These are phyloP conservation scores for Meandrina meandrites DNA, from an alignment of 92 coral and sea anemone genomes.

Conservation along the genomic window DNA sequence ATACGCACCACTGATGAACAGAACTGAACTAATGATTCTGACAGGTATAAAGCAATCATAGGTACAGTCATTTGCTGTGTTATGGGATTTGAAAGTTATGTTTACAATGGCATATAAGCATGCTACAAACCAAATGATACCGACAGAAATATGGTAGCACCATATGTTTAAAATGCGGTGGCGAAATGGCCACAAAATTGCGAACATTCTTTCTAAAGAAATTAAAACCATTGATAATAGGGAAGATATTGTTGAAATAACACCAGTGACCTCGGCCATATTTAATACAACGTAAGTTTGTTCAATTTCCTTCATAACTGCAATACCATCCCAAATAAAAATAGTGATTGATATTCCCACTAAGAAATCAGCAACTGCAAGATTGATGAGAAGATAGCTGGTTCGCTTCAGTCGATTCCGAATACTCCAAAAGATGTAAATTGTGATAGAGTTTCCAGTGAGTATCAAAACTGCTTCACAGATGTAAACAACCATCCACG, in stretches of 20 bases:
- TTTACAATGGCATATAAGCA: background rate
- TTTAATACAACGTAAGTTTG: too few relatives aligned
- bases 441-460: slow-evolving; percentile 17
- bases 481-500: slow-evolving; percentile 28
- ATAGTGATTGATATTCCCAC: slow-evolving; percentile 7
- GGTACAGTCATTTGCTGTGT: too few relatives aligned
- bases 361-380: slow-evolving; percentile 17
- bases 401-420: slow-evolving; percentile 23
- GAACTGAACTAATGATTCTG: background rate
- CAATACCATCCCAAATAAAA: background rate
- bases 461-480: slow-evolving; percentile 21
- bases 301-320: too few relatives aligned
- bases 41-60: background rate
- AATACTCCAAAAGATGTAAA: slow-evolving; percentile 18
- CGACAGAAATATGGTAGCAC: slow-evolving; percentile 14
- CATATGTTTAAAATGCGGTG: background rate
- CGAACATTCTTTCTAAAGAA: slow-evolving; percentile 35
- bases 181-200: slow-evolving; percentile 30
- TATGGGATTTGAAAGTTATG: background rate
- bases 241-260: background rate
- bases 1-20: background rate
- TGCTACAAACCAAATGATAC: slow-evolving; percentile 7
- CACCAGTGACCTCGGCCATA: too few relatives aligned
- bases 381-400: slow-evolving; percentile 21
- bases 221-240: slow-evolving; percentile 2